These are phyloP conservation scores for Sebastes nivosus DNA, from an alignment of 2,797 vertebrate genomes.

Conservation along the genomic window DNA sequence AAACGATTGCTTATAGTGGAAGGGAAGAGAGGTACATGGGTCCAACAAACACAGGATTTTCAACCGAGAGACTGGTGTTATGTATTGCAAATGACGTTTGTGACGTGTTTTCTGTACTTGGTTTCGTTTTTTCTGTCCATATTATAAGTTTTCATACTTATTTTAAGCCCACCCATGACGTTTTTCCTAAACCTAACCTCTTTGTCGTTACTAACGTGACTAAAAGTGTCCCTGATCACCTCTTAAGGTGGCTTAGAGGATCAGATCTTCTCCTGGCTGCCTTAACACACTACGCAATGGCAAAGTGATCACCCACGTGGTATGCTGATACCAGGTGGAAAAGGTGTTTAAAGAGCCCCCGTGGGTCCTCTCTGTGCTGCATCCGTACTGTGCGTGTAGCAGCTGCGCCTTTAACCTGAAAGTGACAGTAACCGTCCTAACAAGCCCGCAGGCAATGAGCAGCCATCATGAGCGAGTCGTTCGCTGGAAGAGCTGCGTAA, in stretches of 20 bases:
- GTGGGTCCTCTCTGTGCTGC: neutral
- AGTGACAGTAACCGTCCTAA: neutral
- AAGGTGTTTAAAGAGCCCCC: neutral
- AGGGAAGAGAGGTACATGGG: no score
- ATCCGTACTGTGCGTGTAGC: neutral
- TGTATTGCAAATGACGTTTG: no score
- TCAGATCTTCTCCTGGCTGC: neutral
- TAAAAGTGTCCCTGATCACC: neutral
- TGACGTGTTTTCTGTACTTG: no score
- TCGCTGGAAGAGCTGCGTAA: neutral
- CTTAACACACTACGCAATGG: neutral
- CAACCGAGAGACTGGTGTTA: no score
- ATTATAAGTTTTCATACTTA: no score
- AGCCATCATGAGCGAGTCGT: neutral
- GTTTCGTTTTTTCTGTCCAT: no score
- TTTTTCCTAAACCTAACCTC: neutral
- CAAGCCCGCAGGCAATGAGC: neutral
- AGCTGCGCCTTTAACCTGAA: constrained; percentile 7
- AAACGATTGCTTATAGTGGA: no score
- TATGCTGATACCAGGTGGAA: neutral
- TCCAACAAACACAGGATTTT: no score
- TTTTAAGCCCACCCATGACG: no score
- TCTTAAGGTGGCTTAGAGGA: neutral
- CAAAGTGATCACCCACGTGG: neutral
- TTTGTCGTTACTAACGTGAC: neutral